These are phyloP conservation scores for Syrmaticus mikado DNA, from an alignment of 2,113 vertebrate species.

Conservation along the genomic window DNA sequence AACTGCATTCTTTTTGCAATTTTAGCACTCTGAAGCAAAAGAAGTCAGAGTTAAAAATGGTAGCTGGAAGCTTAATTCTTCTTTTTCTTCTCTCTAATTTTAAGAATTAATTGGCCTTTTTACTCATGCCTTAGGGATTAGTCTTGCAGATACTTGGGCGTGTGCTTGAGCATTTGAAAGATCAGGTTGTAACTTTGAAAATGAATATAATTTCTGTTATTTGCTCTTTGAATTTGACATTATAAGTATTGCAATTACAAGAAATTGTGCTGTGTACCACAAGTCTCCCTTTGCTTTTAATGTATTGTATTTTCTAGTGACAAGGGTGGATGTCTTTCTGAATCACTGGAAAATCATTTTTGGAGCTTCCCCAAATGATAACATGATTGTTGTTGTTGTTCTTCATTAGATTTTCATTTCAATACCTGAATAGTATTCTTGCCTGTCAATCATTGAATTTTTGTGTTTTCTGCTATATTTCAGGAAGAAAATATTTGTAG, in stretches of 20 bases:
- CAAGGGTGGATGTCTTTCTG: conserved; percentile 54
- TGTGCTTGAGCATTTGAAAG: not conserved
- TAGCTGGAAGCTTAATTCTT: not conserved
- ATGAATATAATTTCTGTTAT: not conserved
- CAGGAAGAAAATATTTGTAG: conserved; percentile 37
- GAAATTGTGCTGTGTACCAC: not conserved
- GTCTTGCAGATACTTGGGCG: not conserved
- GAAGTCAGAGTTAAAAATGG: not conserved
- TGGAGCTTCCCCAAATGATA: conserved; percentile 37
- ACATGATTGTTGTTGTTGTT: conserved; percentile 5
- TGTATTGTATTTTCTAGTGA: conserved; percentile 6
- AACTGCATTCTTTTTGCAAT: not conserved
- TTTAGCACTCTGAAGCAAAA: not conserved
- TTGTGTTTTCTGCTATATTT: conserved; percentile 19
- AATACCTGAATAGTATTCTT: conserved; percentile 15
- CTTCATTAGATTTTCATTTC: conserved; percentile 62
- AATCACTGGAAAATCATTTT: conserved; percentile 61
- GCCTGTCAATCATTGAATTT: conserved; percentile 15
- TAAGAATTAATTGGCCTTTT: not conserved
- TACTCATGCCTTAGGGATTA: not conserved
- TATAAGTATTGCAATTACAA: conserved; percentile 19
- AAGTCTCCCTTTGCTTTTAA: not conserved
- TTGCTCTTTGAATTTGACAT: conserved; percentile 18
- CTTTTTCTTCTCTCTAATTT: not conserved
- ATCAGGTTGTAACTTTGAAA: not conserved